Conservation (phyloP, 2,797 vertebrate genomes). For the Steatocranus sp. region DNA sequence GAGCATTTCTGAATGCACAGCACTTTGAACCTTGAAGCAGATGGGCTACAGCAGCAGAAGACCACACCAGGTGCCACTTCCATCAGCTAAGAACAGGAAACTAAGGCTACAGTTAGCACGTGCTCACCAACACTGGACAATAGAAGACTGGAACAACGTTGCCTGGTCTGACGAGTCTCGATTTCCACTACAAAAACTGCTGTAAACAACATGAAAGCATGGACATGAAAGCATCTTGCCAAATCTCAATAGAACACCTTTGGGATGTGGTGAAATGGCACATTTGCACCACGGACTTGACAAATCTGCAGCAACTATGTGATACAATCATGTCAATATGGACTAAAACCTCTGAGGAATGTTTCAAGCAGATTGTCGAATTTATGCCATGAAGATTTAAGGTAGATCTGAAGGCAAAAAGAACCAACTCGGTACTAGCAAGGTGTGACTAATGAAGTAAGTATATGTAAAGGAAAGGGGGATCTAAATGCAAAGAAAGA, state of each 20-base stretch:
- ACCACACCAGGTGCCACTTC: neutral
- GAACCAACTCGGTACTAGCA: neutral
- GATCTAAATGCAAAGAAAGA: neutral
- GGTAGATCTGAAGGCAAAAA: neutral
- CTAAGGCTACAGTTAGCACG: neutral
- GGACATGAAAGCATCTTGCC: neutral
- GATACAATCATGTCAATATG: neutral
- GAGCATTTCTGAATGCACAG: neutral
- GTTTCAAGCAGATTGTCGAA: neutral
- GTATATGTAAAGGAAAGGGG: neutral
- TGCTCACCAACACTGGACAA: neutral
- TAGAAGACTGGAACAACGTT: neutral
- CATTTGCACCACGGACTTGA: neutral
- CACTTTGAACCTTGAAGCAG: neutral
- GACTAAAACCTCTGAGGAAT: neutral
- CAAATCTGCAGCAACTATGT: neutral
- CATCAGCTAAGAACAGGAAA: neutral
- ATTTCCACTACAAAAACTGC: neutral
- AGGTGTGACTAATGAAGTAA: neutral
- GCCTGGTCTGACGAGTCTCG: neutral
- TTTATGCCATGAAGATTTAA: neutral
- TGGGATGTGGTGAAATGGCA: neutral
- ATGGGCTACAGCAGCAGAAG: neutral
- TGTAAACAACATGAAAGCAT: neutral
- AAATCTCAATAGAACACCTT: neutral